These are phyloP conservation scores for Uloborus diversus DNA, from an alignment of 1,140 invertebrate genomes.

Conservation along the genomic window DNA sequence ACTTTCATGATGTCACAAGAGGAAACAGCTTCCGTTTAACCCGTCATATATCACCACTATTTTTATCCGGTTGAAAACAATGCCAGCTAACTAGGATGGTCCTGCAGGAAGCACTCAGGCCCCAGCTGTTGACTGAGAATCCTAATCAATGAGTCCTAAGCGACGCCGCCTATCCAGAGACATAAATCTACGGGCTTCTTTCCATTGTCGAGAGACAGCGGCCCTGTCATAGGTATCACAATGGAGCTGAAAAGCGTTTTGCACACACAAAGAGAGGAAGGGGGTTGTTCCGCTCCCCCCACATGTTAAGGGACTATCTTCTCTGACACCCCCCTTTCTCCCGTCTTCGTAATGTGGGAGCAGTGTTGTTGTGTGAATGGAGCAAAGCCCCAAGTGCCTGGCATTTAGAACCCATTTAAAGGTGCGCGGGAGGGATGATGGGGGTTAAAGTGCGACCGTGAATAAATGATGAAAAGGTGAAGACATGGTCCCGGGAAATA, in stretches of 20 bases:
- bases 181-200: constrained; percentile 41
- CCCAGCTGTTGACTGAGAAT: constrained; percentile 12
- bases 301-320: constrained; percentile 24
- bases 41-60: too few species aligned
- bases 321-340: neutral
- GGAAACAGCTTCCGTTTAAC: too few species aligned
- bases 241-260: neutral
- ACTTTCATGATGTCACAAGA: neutral
- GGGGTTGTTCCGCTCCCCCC: constrained; percentile 5
- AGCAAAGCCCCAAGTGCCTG: neutral
- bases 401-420: constrained; percentile 44
- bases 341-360: constrained; percentile 35
- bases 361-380: constrained; percentile 16
- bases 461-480: constrained; percentile 50
- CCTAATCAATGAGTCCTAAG: constrained; percentile 32
- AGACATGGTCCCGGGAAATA: constrained; percentile 16
- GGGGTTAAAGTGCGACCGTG: constrained; percentile 19
- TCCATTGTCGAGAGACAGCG: neutral
- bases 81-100: too few species aligned
- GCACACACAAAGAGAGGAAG: neutral
- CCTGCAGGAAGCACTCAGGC: neutral
- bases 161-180: constrained; percentile 5
- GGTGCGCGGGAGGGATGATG: neutral
- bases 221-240: neutral
- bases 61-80: too few species aligned